A percentile compares a stretch with the other conserved stretches of the same genome.
Conservation (phyloP, 2,113 vertebrate genomes). For the Geothlypis trichas region DNA sequence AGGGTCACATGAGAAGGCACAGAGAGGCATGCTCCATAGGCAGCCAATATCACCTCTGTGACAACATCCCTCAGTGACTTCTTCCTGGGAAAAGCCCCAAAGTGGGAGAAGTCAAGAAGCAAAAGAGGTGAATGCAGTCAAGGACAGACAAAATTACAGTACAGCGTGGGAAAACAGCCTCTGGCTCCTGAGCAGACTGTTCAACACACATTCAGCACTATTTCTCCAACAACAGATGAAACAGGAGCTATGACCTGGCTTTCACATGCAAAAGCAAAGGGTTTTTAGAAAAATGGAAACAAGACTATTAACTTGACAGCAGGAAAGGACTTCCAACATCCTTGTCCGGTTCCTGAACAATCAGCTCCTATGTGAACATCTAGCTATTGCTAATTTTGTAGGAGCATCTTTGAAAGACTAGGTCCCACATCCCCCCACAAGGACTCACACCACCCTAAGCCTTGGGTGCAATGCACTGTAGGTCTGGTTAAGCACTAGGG, state of each 20-base stretch:
- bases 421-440: not conserved
- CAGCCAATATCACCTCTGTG: not conserved
- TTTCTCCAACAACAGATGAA: not conserved
- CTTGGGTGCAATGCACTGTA: accelerated
- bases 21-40: accelerated
- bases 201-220: not conserved
- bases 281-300: not conserved
- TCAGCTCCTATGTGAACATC: not conserved
- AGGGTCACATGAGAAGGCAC: not conserved
- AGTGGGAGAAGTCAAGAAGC: not conserved
- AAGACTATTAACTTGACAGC: not conserved
- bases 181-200: not conserved
- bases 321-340: not conserved
- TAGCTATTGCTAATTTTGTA: not conserved
- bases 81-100: not conserved
- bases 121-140: not conserved
- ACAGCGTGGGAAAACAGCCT: not conserved
- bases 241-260: not conserved
- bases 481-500: not conserved
- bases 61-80: not conserved
- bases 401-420: not conserved
- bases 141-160: not conserved
- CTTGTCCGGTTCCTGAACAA: not conserved
- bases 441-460: not conserved
- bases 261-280: not conserved